A percentile compares a stretch with the other conserved stretches of the same genome.
These are phyloP conservation scores for Cataglyphis hispanica DNA, from an alignment of 1,140 invertebrate genomes.

Conservation along the genomic window DNA sequence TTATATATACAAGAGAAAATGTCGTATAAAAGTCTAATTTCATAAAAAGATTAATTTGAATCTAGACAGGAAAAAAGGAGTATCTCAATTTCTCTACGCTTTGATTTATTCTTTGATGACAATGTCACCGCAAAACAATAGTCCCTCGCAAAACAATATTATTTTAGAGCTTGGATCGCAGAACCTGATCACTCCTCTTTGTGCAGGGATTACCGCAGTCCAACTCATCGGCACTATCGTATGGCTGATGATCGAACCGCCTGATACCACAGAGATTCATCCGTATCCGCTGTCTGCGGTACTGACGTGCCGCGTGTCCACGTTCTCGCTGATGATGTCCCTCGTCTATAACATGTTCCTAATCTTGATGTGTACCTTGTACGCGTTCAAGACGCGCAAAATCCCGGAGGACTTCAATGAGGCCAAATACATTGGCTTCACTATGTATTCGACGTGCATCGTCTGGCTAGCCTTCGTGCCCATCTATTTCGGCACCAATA, in stretches of 20 bases:
- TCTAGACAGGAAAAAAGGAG: background rate
- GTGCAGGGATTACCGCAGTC: conserved; percentile 87
- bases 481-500: conserved; percentile 90
- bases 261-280: conserved; percentile 88
- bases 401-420: conserved; percentile 92
- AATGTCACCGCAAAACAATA: conserved; percentile 19
- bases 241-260: conserved; percentile 90
- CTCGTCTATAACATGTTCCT: conserved; percentile 92
- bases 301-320: conserved; percentile 90
- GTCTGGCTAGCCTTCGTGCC: conserved; percentile 92
- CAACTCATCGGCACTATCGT: conserved; percentile 88
- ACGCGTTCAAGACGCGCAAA: conserved; percentile 92
- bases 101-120: background rate
- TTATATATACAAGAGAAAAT: no score
- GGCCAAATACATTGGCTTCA: conserved; percentile 91
- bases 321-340: conserved; percentile 91
- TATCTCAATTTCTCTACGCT: background rate
- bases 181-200: conserved; percentile 72
- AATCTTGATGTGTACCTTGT: conserved; percentile 90
- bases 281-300: conserved; percentile 88
- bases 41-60: background rate
- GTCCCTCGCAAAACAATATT: background rate
- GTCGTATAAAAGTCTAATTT: background rate
- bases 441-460: conserved; percentile 92
- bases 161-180: background rate